These are phyloP conservation scores for Lasioglossum figueresi DNA, from an alignment of 2,888 invertebrate genomes.

Conservation along the genomic window DNA sequence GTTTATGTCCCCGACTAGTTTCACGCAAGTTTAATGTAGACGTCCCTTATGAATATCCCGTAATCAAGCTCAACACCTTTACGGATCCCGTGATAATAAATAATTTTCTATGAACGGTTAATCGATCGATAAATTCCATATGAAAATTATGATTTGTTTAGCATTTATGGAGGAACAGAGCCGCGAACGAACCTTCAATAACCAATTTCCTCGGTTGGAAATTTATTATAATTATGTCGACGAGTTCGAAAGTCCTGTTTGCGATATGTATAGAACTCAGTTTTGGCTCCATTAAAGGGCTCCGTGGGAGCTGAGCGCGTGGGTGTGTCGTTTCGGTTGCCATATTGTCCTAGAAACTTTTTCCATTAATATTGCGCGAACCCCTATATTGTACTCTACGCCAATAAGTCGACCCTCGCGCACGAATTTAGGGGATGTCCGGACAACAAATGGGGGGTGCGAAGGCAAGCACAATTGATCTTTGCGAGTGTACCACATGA, in stretches of 20 bases:
- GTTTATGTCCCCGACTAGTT: background rate
- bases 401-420: conserved; percentile 63
- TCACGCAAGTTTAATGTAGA: conserved; percentile 2
- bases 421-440: conserved; percentile 61
- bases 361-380: conserved; percentile 59
- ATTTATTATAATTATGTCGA: conserved; percentile 55
- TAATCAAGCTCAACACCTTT: background rate
- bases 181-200: conserved; percentile 5
- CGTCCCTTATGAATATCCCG: background rate
- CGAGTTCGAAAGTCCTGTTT: conserved; percentile 22
- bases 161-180: background rate
- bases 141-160: conserved; percentile 2
- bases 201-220: conserved; percentile 1
- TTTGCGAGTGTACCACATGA: conserved; percentile 56
- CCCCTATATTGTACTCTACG: conserved; percentile 45
- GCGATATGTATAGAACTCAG: conserved; percentile 36
- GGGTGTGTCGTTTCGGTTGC: conserved; percentile 53
- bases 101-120: background rate
- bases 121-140: background rate
- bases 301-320: conserved; percentile 26
- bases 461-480: conserved; percentile 63
- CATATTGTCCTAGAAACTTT: conserved; percentile 60
- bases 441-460: conserved; percentile 52
- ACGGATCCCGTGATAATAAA: background rate
- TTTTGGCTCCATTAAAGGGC: conserved; percentile 58